Conservation (phyloP, 2,888 invertebrate species). For the Pollenia amentaria region DNA sequence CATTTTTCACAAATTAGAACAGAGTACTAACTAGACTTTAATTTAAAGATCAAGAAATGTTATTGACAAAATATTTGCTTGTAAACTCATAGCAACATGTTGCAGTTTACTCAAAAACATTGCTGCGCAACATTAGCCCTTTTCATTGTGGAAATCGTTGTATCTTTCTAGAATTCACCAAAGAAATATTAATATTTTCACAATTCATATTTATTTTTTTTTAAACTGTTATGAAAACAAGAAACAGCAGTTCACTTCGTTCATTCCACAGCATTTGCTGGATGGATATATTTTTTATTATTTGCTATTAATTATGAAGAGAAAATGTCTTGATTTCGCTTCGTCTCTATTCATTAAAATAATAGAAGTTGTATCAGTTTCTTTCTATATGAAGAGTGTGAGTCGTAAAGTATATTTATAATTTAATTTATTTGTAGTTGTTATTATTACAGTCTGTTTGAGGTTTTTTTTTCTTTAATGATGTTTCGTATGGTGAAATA, state of each 20-base stretch:
- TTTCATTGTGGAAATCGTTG: slow-evolving; percentile 7
- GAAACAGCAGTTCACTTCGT: neutral
- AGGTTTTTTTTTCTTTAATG: slow-evolving; percentile 38
- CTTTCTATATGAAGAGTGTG: slow-evolving; percentile 15
- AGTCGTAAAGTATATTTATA: slow-evolving; percentile 39
- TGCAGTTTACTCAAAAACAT: neutral
- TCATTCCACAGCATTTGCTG: neutral
- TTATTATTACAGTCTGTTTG: slow-evolving; percentile 28
- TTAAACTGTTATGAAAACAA: slow-evolving; percentile 31
- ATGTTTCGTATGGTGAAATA: slow-evolving; percentile 67
- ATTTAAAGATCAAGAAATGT: too few species aligned
- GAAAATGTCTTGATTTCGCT: slow-evolving; percentile 68
- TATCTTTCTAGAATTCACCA: slow-evolving; percentile 28
- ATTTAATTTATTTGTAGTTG: slow-evolving; percentile 50
- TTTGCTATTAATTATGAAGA: slow-evolving; percentile 58
- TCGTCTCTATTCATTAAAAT: slow-evolving; percentile 47
- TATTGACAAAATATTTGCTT: too few species aligned
- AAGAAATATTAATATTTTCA: neutral
- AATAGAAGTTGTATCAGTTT: slow-evolving; percentile 22
- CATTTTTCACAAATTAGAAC: too few species aligned
- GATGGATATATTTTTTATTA: slow-evolving; percentile 27
- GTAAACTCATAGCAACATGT: neutral
- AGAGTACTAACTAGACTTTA: too few species aligned
- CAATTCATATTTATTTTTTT: slow-evolving; percentile 40
- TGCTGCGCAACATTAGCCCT: neutral